Conservation (phyloP, 2,888 invertebrate genomes). For the Leptothorax acervorum region DNA sequence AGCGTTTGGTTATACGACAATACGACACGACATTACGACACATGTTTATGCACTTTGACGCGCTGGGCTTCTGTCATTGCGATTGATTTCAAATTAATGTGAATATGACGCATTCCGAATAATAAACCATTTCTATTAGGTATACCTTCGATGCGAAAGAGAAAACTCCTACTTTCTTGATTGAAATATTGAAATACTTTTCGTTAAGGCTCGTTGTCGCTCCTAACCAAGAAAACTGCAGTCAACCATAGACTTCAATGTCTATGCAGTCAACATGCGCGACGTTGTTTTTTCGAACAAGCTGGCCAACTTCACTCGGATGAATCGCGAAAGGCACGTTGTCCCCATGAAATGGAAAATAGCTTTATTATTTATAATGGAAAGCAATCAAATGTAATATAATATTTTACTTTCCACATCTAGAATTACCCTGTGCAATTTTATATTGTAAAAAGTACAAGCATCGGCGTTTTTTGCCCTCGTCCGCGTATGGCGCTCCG, state of each 20-base stretch:
- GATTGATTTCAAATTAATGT: not conserved
- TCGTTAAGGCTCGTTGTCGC: not conserved
- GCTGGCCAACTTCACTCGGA: constrained; percentile 25
- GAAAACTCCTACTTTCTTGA: not conserved
- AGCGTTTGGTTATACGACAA: too few relatives aligned
- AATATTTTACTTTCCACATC: not conserved
- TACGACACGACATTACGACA: too few relatives aligned
- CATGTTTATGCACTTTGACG: not conserved
- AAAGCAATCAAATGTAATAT: not conserved
- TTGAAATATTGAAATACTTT: not conserved
- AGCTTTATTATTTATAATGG: not conserved
- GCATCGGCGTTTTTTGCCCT: not conserved
- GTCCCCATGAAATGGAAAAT: not conserved
- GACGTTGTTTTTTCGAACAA: not conserved
- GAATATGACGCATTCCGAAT: not conserved
- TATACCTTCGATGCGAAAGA: not conserved
- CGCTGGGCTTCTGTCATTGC: not conserved
- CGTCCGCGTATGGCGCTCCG: not conserved
- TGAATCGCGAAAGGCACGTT: not conserved
- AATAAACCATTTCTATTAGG: not conserved
- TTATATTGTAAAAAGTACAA: not conserved
- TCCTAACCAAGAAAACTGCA: constrained; percentile 32
- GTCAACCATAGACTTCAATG: too few relatives aligned
- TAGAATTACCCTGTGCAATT: not conserved
- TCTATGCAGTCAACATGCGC: not conserved